These are phyloP conservation scores for Pachycephala philippinensis DNA, from an alignment of 2,113 vertebrate species.

Conservation along the genomic window DNA sequence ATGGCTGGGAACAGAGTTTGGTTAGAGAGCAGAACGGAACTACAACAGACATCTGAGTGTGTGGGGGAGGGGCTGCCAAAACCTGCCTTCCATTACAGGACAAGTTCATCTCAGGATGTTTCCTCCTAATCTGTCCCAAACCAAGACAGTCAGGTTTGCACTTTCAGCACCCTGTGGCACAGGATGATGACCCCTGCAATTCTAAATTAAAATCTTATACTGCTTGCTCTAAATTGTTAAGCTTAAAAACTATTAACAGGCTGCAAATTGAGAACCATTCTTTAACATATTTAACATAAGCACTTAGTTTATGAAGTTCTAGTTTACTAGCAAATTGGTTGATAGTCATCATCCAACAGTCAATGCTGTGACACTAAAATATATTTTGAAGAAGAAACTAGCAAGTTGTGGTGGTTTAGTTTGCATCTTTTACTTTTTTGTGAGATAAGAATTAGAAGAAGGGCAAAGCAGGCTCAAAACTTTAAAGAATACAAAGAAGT, in stretches of 20 bases:
- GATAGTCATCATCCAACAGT: background rate
- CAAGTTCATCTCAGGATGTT: no score
- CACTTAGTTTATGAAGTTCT: background rate
- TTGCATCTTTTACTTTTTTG: no score
- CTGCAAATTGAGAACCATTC: background rate
- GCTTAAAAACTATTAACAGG: background rate
- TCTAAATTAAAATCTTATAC: background rate
- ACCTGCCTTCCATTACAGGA: no score
- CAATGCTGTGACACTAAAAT: background rate
- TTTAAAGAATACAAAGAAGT: no score
- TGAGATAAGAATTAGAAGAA: no score
- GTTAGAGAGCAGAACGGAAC: background rate
- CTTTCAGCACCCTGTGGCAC: background rate
- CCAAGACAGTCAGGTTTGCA: background rate
- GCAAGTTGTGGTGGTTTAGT: no score
- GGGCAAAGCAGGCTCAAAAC: no score
- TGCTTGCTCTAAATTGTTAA: background rate
- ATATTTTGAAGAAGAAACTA: background rate
- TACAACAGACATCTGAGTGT: background rate
- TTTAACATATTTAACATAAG: background rate
- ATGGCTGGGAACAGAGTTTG: background rate
- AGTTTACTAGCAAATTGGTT: background rate
- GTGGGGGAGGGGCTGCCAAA: no score
- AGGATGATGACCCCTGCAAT: background rate
- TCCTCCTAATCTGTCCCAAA: no score